Evolutionary conservation across 2,797 vertebrate species (phyloP).

Genomic region (Gallinago stenura): DNA sequence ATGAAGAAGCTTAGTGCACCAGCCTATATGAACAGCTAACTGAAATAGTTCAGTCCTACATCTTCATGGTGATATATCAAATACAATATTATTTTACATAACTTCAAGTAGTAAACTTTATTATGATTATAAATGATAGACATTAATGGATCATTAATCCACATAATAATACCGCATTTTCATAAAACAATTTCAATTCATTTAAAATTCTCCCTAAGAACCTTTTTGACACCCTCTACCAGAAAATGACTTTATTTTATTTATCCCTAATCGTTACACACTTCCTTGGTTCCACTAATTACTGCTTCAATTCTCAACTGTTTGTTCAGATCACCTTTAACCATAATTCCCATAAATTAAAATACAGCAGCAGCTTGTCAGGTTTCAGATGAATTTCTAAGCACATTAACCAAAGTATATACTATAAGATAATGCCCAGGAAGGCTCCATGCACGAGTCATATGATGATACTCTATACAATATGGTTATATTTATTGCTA

Average conservation of each 20-base stretch:
- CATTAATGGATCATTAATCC: conserved; percentile 59
- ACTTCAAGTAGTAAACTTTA: conserved; percentile 55
- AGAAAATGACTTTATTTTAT: conserved; percentile 56
- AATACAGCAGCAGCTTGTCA: conserved; percentile 24
- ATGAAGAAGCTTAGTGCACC: not conserved
- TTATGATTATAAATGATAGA: conserved; percentile 56
- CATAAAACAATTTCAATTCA: conserved; percentile 28
- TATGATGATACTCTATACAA: not conserved
- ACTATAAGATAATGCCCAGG: not conserved
- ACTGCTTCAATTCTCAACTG: conserved; percentile 44
- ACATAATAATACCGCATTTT: conserved; percentile 43
- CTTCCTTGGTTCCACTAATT: conserved; percentile 39
- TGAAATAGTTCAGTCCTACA: not conserved
- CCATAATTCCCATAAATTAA: conserved; percentile 26
- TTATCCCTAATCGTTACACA: conserved; percentile 53
- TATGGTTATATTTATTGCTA: not conserved
- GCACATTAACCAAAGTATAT: not conserved
- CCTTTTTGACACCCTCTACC: conserved; percentile 14
- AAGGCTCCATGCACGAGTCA: not conserved
- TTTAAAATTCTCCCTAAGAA: conserved; percentile 47
- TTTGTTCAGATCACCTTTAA: conserved; percentile 58
- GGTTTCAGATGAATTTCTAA: not conserved
- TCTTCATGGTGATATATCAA: not conserved
- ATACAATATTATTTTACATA: not conserved
- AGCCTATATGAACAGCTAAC: not conserved